Evolutionary conservation across 2,113 vertebrate genomes (phyloP), one percentile per base, ranked within the genome.

Genomic region (Cranoglanis bouderius): DNA sequence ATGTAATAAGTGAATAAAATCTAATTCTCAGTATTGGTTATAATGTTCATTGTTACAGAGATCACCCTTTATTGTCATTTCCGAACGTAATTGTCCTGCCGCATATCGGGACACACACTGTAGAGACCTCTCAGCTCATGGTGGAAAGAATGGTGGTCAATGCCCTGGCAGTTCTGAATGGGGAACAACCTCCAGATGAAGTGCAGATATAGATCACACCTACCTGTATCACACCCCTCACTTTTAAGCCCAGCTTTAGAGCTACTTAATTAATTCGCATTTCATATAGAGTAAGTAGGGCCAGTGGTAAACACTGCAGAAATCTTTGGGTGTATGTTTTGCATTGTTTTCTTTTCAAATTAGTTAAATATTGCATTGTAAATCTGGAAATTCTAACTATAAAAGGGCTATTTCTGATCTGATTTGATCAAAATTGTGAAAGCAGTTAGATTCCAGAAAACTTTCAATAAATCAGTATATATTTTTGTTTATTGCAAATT

Each of bases 61-160:
- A 88, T 40, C 92, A 94, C n/a, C 91, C 92, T 40, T 78, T 93
- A 80, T 82, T 93, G 53, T 78, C 88, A 9, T 65, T 93, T 8
- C 91, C 93, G 6, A 93, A 94, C 24, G 92, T 93, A 38, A 91
- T 93, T 32, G 89, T 93, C 32, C 65, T 94, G 70, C 93, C 93
- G 4, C 93, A 94, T 85, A 46, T 94, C 53, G 93, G 93, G 29
- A 92, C 92, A 6, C 59, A 93, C 67, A 93, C 92, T 2, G 5
- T 89, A 65, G 91, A 92, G 84, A 93, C 93, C 4, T 24, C 18
- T 1, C 87, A 78, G 59, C 14, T 75, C 4, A 92, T 92, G 49
- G 63, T 92, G 72, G 89, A 92, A 84, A 92, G 55, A 82, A 94
- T 94, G 92, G 83, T 94, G 16, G 85, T 84, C 85, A 94, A 94